phyloP scores from a whole-genome alignment of 2,888 invertebrate species.

The Protodeltote pygarga region DNA sequence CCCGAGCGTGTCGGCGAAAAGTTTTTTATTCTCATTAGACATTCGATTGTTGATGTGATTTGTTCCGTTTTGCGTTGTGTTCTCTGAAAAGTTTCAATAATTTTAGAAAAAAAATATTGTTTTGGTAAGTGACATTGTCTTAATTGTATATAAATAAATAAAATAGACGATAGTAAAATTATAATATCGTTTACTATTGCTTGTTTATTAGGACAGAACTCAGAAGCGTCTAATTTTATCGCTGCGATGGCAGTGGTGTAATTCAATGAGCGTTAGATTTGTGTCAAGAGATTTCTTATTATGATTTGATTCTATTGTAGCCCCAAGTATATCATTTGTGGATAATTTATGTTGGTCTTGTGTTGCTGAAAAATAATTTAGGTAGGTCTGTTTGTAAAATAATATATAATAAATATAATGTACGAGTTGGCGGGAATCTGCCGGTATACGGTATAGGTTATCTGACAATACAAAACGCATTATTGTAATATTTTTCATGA shows the following conservation, averaged over 20 bases:
- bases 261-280: constrained; percentile 57
- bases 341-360: neutral
- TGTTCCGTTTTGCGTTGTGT: constrained; percentile 78
- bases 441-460: constrained; percentile 51
- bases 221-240: constrained; percentile 48
- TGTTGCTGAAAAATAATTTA: neutral
- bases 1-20: constrained; percentile 70
- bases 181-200: neutral
- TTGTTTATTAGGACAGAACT: constrained; percentile 30
- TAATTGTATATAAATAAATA: constrained; percentile 24
- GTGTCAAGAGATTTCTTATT: constrained; percentile 33
- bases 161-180: constrained; percentile 8
- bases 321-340: neutral
- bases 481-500: neutral
- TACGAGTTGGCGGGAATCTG: constrained; percentile 67
- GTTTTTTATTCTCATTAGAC: constrained; percentile 77
- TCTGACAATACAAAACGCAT: constrained; percentile 5
- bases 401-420: constrained; percentile 9
- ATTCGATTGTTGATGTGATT: constrained; percentile 74
- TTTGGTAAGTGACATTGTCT: constrained; percentile 76
- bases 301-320: neutral
- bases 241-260: constrained; percentile 45
- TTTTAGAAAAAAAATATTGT: constrained; percentile 73
- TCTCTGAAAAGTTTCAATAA: constrained; percentile 62
- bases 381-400: neutral